Percentiles rank a stretch among this genome's conserved stretches.
Evolutionary conservation across 2,113 vertebrate genomes (phyloP).

Genomic region (Maccullochella peelii): DNA sequence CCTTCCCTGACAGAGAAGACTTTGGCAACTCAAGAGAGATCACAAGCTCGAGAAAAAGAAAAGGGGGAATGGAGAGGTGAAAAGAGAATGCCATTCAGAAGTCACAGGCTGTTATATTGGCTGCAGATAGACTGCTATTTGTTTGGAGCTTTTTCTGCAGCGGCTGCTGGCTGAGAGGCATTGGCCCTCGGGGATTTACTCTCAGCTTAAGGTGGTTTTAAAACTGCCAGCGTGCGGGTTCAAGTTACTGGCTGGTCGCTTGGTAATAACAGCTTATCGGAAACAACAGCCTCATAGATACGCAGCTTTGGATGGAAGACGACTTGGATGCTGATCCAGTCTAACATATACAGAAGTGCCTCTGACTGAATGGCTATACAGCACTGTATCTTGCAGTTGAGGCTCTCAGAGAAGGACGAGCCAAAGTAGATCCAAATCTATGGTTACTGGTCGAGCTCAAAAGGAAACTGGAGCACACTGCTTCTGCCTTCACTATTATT

Average conservation of each 20-base stretch:
- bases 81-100: conserved; percentile 23
- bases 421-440: background rate
- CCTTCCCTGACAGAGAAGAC: conserved; percentile 7
- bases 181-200: conserved; percentile 58
- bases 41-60: background rate
- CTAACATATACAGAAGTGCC: background rate
- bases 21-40: background rate
- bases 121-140: conserved; percentile 32
- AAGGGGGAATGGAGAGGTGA: conserved; percentile 9
- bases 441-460: conserved; percentile 8
- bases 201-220: conserved; percentile 61
- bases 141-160: conserved; percentile 36
- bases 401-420: conserved; percentile 4
- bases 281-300: conserved; percentile 36
- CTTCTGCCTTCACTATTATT: conserved; percentile 38
- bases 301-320: background rate
- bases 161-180: conserved; percentile 34
- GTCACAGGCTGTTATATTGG: conserved; percentile 54
- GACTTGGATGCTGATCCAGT: conserved; percentile 28
- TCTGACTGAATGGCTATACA: background rate
- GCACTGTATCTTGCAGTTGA: background rate
- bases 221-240: conserved; percentile 34
- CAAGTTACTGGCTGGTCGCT: conserved; percentile 22
- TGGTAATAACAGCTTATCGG: conserved; percentile 39
- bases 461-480: conserved; percentile 28